Evolutionary conservation across 2,797 vertebrate species (phyloP).

Genomic region (Alauda arvensis): DNA sequence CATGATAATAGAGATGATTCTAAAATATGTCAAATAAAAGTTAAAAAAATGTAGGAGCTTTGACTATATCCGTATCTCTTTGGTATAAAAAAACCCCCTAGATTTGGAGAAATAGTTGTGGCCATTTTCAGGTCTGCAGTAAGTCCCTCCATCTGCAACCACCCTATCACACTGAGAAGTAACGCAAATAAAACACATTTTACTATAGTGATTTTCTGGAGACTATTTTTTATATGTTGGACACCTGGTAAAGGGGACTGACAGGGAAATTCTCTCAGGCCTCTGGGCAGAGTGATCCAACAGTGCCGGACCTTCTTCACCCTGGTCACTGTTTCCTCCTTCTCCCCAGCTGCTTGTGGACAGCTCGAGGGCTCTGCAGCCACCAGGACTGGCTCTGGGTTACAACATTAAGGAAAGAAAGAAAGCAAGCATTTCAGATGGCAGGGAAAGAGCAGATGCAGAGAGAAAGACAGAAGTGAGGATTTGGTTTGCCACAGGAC

Average conservation of each 20-base stretch:
- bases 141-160: not conserved
- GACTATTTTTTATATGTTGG: not conserved
- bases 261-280: not conserved
- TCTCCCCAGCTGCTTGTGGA: not conserved
- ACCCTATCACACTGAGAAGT: not conserved
- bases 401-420: not conserved
- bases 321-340: not conserved
- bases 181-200: not conserved
- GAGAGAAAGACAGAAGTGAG: not conserved
- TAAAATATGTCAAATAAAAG: not conserved
- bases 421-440: not conserved
- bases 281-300: not conserved
- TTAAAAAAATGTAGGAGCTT: not conserved
- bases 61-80: not conserved
- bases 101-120: not conserved
- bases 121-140: not conserved
- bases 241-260: not conserved
- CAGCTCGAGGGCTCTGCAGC: not conserved
- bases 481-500: not conserved
- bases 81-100: not conserved
- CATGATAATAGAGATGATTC: not conserved
- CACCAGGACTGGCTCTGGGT: not conserved
- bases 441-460: not conserved
- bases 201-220: not conserved
- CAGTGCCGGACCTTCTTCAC: not conserved